Percentiles rank a stretch among this genome's conserved stretches.
Evolutionary conservation across 2,888 invertebrate genomes (phyloP).

Genomic region (Sialis lutaria): DNA sequence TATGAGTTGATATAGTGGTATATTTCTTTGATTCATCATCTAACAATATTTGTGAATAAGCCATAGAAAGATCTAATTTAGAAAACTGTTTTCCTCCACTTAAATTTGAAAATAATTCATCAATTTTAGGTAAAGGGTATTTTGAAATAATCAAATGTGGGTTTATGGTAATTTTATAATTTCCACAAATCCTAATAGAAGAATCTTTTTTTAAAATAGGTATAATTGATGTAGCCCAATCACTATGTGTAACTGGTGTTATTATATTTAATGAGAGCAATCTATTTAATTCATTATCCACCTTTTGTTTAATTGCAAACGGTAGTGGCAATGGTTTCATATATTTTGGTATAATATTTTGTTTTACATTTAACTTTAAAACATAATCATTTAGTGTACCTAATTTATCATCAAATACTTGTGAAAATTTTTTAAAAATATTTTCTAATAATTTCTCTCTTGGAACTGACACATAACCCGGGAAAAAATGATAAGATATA

Average conservation of each 20-base stretch:
- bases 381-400: too few species aligned
- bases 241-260: background rate
- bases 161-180: slow-evolving; percentile 11
- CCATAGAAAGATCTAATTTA: slow-evolving; percentile 5
- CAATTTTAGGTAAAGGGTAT: slow-evolving; percentile 6
- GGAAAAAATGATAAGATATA: too few species aligned
- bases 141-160: slow-evolving; percentile 5
- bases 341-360: too few species aligned
- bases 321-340: too few species aligned
- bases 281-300: too few species aligned
- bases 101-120: slow-evolving; percentile 6
- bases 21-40: background rate
- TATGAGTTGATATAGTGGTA: slow-evolving; percentile 1
- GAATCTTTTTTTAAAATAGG: slow-evolving; percentile 6
- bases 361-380: too few species aligned
- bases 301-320: too few species aligned
- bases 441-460: too few species aligned
- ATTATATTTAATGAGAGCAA: too few species aligned
- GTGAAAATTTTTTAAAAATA: too few species aligned
- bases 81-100: slow-evolving; percentile 4
- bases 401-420: too few species aligned
- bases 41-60: slow-evolving; percentile 5
- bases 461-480: too few species aligned
- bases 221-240: slow-evolving; percentile 5
- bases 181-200: slow-evolving; percentile 8